A percentile compares a stretch with the other conserved stretches of the same genome.
Conservation (phyloP, 35 echinoderm and acorn worm species). For the Diadema setosum region DNA sequence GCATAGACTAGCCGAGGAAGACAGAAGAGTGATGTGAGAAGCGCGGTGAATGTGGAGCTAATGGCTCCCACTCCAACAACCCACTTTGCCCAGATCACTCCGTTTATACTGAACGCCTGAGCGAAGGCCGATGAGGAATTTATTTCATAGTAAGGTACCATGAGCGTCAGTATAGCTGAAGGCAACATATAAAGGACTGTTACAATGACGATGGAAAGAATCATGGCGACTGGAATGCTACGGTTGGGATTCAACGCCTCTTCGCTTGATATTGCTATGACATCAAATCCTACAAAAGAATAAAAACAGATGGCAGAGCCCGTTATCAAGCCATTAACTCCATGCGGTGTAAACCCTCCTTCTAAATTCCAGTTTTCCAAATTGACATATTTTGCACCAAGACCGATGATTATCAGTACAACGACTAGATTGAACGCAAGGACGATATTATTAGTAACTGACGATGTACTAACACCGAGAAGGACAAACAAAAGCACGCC, state of each 20-base stretch:
- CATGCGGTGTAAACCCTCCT: conserved; percentile 13
- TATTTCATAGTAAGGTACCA: conserved; percentile 36
- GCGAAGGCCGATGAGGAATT: not conserved
- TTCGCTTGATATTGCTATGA: conserved; percentile 40
- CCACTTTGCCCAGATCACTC: conserved; percentile 31
- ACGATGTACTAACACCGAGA: not conserved
- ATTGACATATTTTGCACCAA: conserved; percentile 14
- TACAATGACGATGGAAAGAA: conserved; percentile 15
- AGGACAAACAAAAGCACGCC: conserved; percentile 13
- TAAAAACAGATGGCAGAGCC: conserved; percentile 52
- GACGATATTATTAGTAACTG: conserved; percentile 15
- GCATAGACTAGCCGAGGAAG: conserved; percentile 41
- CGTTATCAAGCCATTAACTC: conserved; percentile 1
- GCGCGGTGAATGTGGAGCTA: not conserved
- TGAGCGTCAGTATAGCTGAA: conserved; percentile 35
- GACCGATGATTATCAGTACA: conserved; percentile 1
- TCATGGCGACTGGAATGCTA: conserved; percentile 43
- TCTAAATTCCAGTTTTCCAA: conserved; percentile 5
- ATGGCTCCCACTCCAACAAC: conserved; percentile 43
- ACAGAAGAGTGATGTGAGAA: conserved; percentile 3
- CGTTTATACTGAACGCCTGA: not conserved
- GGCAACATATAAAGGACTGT: not conserved
- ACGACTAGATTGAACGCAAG: not conserved
- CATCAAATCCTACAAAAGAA: conserved; percentile 60
- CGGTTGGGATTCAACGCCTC: conserved; percentile 8